Percentiles rank a stretch among this genome's conserved stretches.
These are phyloP conservation scores for Drosophila tanythrix DNA, from an alignment of 2,888 invertebrate genomes.

Conservation along the genomic window DNA sequence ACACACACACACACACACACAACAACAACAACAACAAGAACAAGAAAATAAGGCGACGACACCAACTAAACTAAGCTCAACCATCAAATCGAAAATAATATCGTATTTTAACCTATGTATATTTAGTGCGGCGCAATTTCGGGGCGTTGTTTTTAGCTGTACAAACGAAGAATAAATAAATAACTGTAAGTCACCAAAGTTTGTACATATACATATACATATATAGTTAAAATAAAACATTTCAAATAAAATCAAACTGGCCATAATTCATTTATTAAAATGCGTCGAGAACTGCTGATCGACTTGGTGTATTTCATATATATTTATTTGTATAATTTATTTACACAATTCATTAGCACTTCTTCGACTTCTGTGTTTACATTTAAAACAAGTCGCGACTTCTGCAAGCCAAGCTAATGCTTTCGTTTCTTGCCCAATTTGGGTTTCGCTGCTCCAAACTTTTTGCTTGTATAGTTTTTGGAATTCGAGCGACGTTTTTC, in stretches of 20 bases:
- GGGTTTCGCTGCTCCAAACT: slow-evolving; percentile 38
- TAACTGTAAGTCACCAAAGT: slow-evolving; percentile 72
- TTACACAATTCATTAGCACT: slow-evolving; percentile 36
- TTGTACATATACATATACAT: slow-evolving; percentile 43
- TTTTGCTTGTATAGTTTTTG: slow-evolving; percentile 77
- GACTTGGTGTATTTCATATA: neutral
- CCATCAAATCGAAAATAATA: slow-evolving; percentile 51
- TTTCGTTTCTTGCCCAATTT: slow-evolving; percentile 69
- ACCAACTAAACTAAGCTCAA: slow-evolving; percentile 46
- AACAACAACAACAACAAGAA: neutral
- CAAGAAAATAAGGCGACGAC: slow-evolving; percentile 15
- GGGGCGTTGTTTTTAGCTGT: slow-evolving; percentile 41
- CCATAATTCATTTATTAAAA: neutral
- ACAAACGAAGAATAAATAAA: slow-evolving; percentile 1
- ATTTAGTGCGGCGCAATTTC: slow-evolving; percentile 13
- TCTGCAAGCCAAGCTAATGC: slow-evolving; percentile 28
- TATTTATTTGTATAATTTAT: slow-evolving; percentile 31
- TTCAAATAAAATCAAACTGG: slow-evolving; percentile 34
- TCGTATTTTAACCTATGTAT: slow-evolving; percentile 24
- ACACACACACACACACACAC: slow-evolving; percentile 9
- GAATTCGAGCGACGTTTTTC: slow-evolving; percentile 86
- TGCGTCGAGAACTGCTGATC: neutral
- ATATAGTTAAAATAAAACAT: slow-evolving; percentile 52
- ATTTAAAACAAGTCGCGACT: neutral
- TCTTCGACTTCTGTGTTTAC: slow-evolving; percentile 10